These are phyloP conservation scores for Mandrillus leucophaeus DNA, from an alignment of 2,113 vertebrate genomes.

Conservation along the genomic window DNA sequence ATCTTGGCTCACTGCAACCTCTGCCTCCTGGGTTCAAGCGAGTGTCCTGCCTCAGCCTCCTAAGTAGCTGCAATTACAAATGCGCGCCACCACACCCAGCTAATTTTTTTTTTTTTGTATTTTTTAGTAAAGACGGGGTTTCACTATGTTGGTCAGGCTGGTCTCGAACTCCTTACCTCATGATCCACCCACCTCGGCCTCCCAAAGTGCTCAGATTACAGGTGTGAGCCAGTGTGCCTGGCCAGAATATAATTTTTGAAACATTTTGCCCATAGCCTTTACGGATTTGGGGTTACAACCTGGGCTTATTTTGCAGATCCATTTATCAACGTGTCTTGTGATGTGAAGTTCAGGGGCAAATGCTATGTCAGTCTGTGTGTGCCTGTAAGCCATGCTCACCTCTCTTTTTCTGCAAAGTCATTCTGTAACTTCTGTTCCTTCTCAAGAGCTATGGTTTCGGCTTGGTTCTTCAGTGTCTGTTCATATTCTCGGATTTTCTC, in stretches of 20 bases:
- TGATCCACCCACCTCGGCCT: too few species aligned
- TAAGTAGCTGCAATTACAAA: too few species aligned
- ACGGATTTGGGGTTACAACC: neutral
- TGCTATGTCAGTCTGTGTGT: accelerated
- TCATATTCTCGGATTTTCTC: conserved; percentile 99
- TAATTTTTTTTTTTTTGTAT: too few species aligned
- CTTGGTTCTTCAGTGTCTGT: conserved; percentile 97
- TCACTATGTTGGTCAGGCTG: too few species aligned
- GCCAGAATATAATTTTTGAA: conserved; percentile 60
- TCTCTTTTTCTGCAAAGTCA: conserved; percentile 98
- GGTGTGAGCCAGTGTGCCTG: too few species aligned
- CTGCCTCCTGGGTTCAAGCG: too few species aligned
- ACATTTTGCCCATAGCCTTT: neutral
- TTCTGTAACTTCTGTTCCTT: conserved; percentile 97
- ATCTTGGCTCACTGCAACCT: too few species aligned
- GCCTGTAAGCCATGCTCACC: conserved; percentile 79
- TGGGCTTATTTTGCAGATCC: conserved; percentile 49
- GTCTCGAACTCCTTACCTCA: too few species aligned
- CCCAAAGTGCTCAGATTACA: too few species aligned
- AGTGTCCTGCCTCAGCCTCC: too few species aligned
- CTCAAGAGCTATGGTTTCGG: conserved; percentile 96
- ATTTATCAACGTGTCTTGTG: conserved; percentile 6
- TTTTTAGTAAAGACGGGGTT: too few species aligned
- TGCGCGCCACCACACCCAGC: too few species aligned
- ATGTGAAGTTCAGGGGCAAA: conserved; percentile 18